Conservation (phyloP, 53 echinoderm and acorn worm species). For the Stichopus horrens region DNA sequence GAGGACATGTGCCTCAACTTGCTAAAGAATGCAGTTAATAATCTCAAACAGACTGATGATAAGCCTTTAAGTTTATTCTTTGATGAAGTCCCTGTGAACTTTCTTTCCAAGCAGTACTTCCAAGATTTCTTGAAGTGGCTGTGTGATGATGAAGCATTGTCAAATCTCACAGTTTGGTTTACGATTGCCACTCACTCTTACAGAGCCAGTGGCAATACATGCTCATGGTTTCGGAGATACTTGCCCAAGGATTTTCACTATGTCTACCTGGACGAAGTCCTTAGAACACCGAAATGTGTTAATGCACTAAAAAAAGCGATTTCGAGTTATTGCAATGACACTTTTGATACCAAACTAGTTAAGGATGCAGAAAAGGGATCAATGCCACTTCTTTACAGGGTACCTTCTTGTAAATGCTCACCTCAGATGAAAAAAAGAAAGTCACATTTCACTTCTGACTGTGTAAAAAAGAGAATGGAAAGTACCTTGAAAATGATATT, state of each 20-base stretch:
- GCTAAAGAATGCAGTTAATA: not conserved
- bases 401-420: not conserved
- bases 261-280: not conserved
- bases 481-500: slow-evolving; percentile 5
- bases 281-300: not conserved
- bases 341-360: not conserved
- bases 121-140: not conserved
- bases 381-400: slow-evolving; percentile 17
- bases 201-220: not conserved
- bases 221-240: not conserved
- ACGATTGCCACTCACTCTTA: slow-evolving; percentile 19
- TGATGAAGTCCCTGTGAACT: slow-evolving; percentile 24
- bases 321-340: not conserved
- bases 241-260: not conserved
- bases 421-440: not conserved
- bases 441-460: not conserved
- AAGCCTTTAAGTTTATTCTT: not conserved
- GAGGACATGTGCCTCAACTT: not conserved
- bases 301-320: not conserved
- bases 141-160: not conserved
- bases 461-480: not conserved
- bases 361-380: not conserved
- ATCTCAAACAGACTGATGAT: not conserved
- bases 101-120: not conserved
- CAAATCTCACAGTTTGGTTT: not conserved